These are phyloP conservation scores for Rhinogobio ventralis DNA, from an alignment of 2,797 vertebrate species.

Conservation along the genomic window DNA sequence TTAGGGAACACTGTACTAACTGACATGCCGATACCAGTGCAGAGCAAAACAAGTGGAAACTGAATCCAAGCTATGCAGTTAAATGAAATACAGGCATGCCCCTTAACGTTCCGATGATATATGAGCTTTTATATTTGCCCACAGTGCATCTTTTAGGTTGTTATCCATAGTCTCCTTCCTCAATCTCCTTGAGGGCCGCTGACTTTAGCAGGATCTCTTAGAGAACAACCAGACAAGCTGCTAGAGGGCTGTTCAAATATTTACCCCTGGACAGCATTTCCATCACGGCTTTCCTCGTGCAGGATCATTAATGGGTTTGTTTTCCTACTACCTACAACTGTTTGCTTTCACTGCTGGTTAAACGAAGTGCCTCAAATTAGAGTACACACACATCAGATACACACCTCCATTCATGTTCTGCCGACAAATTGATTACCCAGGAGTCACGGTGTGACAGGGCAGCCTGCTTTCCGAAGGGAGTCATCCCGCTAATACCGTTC, in stretches of 20 bases:
- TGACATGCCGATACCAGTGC: background rate
- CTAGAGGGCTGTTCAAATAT: conserved; percentile 79
- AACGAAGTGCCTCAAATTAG: conserved; percentile 66
- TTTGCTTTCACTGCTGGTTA: conserved; percentile 72
- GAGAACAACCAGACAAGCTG: conserved; percentile 65
- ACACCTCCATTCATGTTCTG: conserved; percentile 63
- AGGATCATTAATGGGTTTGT: conserved; percentile 71
- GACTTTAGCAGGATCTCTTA: conserved; percentile 64
- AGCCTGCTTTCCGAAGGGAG: conserved; percentile 52
- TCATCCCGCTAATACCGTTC: conserved; percentile 60
- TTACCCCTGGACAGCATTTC: conserved; percentile 75
- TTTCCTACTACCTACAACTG: conserved; percentile 71
- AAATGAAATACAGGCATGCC: conserved; percentile 9
- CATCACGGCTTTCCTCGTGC: conserved; percentile 63
- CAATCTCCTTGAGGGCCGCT: conserved; percentile 41
- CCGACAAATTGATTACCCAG: conserved; percentile 71
- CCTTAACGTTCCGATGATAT: background rate
- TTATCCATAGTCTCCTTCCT: conserved; percentile 11
- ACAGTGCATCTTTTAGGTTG: background rate
- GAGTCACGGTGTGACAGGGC: conserved; percentile 56
- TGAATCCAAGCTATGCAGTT: background rate
- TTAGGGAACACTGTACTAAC: background rate
- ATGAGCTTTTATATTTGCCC: conserved; percentile 17
- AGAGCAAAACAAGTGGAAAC: background rate
- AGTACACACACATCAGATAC: conserved; percentile 45